Percentiles rank a stretch among this genome's conserved stretches.
These are phyloP conservation scores for Phycodurus eques DNA, from an alignment of 2,113 vertebrate genomes.

Conservation along the genomic window DNA sequence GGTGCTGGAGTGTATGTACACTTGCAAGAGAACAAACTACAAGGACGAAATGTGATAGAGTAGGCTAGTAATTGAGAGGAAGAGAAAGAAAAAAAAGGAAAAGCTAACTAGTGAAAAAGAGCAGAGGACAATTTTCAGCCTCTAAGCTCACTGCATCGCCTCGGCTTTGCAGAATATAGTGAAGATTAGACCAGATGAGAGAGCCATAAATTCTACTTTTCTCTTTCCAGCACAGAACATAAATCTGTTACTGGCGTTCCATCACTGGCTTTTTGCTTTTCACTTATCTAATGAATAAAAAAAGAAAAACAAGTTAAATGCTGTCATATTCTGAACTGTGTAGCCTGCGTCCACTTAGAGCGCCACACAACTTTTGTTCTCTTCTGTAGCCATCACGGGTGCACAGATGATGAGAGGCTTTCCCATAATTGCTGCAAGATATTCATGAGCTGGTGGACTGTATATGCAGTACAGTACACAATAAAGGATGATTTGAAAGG, in stretches of 20 bases:
- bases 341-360: slow-evolving; percentile 28
- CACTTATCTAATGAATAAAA: slow-evolving; percentile 75
- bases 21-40: slow-evolving; percentile 40
- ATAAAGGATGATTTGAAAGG: slow-evolving; percentile 53
- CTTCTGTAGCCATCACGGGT: slow-evolving; percentile 33
- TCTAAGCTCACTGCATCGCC: slow-evolving; percentile 57
- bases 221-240: slow-evolving; percentile 69
- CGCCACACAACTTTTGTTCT: slow-evolving; percentile 40
- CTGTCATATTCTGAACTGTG: slow-evolving; percentile 48
- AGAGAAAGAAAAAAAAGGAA: slow-evolving; percentile 29
- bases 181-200: slow-evolving; percentile 63
- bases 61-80: slow-evolving; percentile 57
- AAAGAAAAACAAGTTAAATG: slow-evolving; percentile 59
- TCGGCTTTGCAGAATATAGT: slow-evolving; percentile 60
- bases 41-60: slow-evolving; percentile 68
- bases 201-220: slow-evolving; percentile 73
- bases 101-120: slow-evolving; percentile 54
- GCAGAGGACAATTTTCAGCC: slow-evolving; percentile 57
- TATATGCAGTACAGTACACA: slow-evolving; percentile 4
- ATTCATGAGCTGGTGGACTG: slow-evolving; percentile 40
- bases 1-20: slow-evolving; percentile 22
- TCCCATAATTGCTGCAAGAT: slow-evolving; percentile 44
- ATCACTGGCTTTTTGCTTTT: slow-evolving; percentile 72
- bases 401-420: slow-evolving; percentile 43
- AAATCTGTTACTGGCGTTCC: slow-evolving; percentile 64